A percentile compares a stretch with the other conserved stretches of the same genome.
These are phyloP conservation scores for Drosophila navojoa DNA, from an alignment of 1,140 invertebrate species.

Conservation along the genomic window DNA sequence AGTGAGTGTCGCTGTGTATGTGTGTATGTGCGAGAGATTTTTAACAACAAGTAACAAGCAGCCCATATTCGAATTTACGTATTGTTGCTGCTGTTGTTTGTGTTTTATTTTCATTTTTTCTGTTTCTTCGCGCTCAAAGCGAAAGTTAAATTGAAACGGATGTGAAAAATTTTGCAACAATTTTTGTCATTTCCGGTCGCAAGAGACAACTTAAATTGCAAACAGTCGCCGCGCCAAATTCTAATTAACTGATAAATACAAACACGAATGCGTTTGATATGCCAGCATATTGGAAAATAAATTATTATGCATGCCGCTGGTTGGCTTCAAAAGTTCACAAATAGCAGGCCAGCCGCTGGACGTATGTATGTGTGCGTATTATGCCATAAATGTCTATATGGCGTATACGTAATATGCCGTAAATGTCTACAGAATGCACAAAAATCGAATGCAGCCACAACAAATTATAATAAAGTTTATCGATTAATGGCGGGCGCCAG, in stretches of 20 bases:
- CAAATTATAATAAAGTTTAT: conserved; percentile 80
- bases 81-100: conserved; percentile 16
- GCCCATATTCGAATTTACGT: conserved; percentile 41
- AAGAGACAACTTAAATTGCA: conserved; percentile 53
- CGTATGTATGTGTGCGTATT: neutral
- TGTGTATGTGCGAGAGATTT: conserved; percentile 18
- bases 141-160: conserved; percentile 79
- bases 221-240: conserved; percentile 50
- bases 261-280: conserved; percentile 10
- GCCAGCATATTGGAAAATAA: conserved; percentile 38
- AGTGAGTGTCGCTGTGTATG: neutral
- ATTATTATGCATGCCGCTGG: conserved; percentile 59
- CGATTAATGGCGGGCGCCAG: conserved; percentile 55
- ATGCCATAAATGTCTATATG: conserved; percentile 19
- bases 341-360: neutral
- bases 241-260: conserved; percentile 78
- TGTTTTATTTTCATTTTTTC: neutral
- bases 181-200: conserved; percentile 63
- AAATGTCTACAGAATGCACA: conserved; percentile 9
- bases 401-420: conserved; percentile 52
- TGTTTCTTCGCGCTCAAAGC: conserved; percentile 1
- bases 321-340: conserved; percentile 46
- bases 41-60: conserved; percentile 44
- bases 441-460: conserved; percentile 48
- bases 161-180: conserved; percentile 54